phyloP scores from a whole-genome alignment of 2,113 vertebrate genomes.

The Psammodynastes pulverulentus region DNA sequence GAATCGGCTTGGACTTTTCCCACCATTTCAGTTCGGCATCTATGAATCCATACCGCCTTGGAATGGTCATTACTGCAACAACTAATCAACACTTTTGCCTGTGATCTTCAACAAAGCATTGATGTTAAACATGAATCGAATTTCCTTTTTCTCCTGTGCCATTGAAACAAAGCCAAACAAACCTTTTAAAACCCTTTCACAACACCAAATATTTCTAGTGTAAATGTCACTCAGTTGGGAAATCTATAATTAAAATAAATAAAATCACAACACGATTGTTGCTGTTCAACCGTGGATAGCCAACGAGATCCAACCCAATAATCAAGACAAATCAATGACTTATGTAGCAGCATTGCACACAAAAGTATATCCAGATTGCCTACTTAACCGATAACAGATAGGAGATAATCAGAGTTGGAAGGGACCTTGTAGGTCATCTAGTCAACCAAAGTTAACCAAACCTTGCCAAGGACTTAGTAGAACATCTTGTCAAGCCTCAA shows the following conservation, averaged over 20 bases:
- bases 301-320: not conserved
- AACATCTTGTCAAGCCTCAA: not conserved
- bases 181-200: not conserved
- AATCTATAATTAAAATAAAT: not conserved
- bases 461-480: not conserved
- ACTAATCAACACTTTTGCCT: not conserved
- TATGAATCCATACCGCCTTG: not conserved
- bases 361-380: not conserved
- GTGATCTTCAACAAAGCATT: constrained; percentile 3
- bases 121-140: not conserved
- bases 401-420: no score
- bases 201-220: not conserved
- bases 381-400: no score
- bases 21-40: not conserved
- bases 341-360: not conserved
- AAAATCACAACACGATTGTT: not conserved
- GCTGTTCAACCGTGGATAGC: not conserved
- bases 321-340: not conserved
- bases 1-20: not conserved
- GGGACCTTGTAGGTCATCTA: no score
- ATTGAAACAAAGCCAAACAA: not conserved
- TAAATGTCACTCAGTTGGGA: not conserved
- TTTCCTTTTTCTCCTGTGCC: not conserved
- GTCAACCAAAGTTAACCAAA: not conserved
- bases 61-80: not conserved